Evolutionary conservation across 2,113 vertebrate genomes (phyloP), one percentile per base, ranked within the genome.

Genomic region (Poecile atricapillus): DNA sequence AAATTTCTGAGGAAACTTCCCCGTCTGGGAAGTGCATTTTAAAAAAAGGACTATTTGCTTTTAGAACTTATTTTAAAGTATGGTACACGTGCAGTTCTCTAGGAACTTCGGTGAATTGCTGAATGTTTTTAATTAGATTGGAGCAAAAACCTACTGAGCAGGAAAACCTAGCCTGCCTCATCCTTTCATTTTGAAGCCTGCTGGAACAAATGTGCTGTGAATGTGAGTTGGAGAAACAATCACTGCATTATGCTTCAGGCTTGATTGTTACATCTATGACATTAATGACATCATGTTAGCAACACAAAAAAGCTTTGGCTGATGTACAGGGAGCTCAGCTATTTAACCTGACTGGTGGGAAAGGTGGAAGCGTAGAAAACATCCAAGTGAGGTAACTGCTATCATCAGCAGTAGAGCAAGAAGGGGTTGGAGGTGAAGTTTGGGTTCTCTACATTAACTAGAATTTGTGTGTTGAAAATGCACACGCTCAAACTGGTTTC

Each of bases 71-170:
- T 84, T 90, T 84, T 70, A 55, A 93, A 84, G 55, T 22, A 12
- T 19, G 24, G 25, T 31, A 56, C 31, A n/a, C 0, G 0, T 13
- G 2, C 52, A 56, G 16, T 81, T 89, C 49, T 60, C 79, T 68
- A 81, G 52, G 47, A 78, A 60, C 44, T 64, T 80, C 52, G 49
- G 24, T 88, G 47, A 81, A 67, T 59, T 87, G 60, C 75, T 88
- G 35, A 71, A 60, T 77, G 44, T 53, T 94, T 94, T 92, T 86
- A 93, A 94, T 93, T 89, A 78, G n/a, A 44, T 78, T 58, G 80
- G 24, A 88, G 60, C 18, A 89, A 81, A 95, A 94, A 50, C 43
- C 37, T 88, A 64, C 56, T 70, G 60, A 74, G 67, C 50, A 74
- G 75, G 67, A 95, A 93, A 91, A 73, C 68, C 59, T 75, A 81